Conservation (phyloP, 2,888 invertebrate species). For the Metalampra italica region DNA sequence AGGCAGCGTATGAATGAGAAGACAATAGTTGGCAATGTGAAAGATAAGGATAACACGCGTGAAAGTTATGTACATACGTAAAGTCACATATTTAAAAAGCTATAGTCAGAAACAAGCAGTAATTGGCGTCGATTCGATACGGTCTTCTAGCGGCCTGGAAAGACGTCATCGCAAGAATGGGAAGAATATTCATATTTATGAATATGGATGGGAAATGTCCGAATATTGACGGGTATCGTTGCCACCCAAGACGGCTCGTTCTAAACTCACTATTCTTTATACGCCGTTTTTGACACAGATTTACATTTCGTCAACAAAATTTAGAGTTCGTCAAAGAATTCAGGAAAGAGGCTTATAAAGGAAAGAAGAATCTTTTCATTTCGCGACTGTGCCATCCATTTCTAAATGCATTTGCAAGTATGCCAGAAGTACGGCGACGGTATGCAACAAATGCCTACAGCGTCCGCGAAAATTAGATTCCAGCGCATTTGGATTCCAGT, state of each 20-base stretch:
- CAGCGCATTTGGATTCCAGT: conserved; percentile 8
- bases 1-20: conserved; percentile 19
- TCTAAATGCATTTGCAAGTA: not conserved
- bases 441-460: conserved; percentile 5
- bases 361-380: too few relatives aligned
- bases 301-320: too few relatives aligned
- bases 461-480: conserved; percentile 9
- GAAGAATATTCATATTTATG: conserved; percentile 5
- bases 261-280: not conserved
- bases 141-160: conserved; percentile 29
- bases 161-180: conserved; percentile 10
- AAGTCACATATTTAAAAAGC: conserved; percentile 25
- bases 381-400: too few relatives aligned
- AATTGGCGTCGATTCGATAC: conserved; percentile 54
- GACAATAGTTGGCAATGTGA: conserved; percentile 31
- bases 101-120: conserved; percentile 52
- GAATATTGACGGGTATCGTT: conserved; percentile 18
- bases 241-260: conserved; percentile 17
- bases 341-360: too few relatives aligned
- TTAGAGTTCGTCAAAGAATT: too few relatives aligned
- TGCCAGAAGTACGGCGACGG: too few relatives aligned
- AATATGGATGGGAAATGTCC: conserved; percentile 28
- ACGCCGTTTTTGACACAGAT: too few relatives aligned
- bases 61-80: conserved; percentile 56
- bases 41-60: conserved; percentile 39